Base-by-base conservation (phyloP, 2,888 invertebrate genomes). In the Galeruca laticollis region DNA sequence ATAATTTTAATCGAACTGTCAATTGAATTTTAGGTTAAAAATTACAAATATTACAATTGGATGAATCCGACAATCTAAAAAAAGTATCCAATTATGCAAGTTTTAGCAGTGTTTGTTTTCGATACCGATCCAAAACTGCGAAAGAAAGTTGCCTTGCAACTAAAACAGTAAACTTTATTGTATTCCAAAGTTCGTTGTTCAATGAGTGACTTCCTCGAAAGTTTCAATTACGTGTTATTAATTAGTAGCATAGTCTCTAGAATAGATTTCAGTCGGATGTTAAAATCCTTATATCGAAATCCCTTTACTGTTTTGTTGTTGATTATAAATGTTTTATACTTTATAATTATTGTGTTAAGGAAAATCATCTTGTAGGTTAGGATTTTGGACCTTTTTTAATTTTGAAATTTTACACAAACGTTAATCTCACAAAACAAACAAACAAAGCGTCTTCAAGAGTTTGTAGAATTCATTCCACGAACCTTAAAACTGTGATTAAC, bases 221-320 rank as follows among this genome's bases (percentile, higher is more conserved):
- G 59, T 35, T 59, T 60, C n/a, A 20, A 20, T 51, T 51, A 15
- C 13, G 49, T 54, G 8, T 65, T 40, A 40, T 5, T 40, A 15
- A 40, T 40, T 40, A 40, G 15, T 18, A 18, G 9, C 20, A 21
- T 64, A 65, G 65, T 47, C 51, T 20, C 59, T 66, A 66, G 59
- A 37, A 59, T 66, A 66, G 66, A 35, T 26, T 26, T 65, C 47
- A 57, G 33, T 52, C 20, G 59, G 47, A 64, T 40, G n/a, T 65
- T 65, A 57, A 47, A 18, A n/a, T 57, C 52, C 37, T 47, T 60
- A 60, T n/a, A 47, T 47, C 18, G 9, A 33, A 52, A 62, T n/a
- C 20, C 37, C 3, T n/a, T 54, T 51, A 47, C 8, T 2, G 15
- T 18, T 47, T 47, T 18, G 47, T 47, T 47, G 47, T 47, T 18